phyloP scores from a whole-genome alignment of 2,888 invertebrate genomes.

The Crossocerus cetratus region DNA sequence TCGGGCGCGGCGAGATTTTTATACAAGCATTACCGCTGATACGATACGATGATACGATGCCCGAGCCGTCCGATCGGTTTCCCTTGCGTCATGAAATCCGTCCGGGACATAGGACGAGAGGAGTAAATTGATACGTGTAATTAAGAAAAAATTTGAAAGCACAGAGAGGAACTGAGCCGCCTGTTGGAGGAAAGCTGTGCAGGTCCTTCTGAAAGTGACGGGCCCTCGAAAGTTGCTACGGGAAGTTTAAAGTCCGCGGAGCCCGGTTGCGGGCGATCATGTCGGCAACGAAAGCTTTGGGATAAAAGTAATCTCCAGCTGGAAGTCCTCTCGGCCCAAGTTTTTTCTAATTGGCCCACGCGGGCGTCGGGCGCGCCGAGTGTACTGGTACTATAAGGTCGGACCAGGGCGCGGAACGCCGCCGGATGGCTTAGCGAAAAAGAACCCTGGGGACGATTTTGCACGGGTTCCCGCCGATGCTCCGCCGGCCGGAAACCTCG shows the following conservation, averaged over 20 bases:
- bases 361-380: slow-evolving; percentile 8
- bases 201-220: slow-evolving; percentile 5
- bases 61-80: neutral
- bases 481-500: slow-evolving; percentile 35
- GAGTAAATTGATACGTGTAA: too few species aligned
- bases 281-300: slow-evolving; percentile 45
- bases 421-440: slow-evolving; percentile 32
- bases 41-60: too few species aligned
- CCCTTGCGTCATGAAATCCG: neutral
- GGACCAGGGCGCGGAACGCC: slow-evolving; percentile 27
- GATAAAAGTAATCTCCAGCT: slow-evolving; percentile 60
- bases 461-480: slow-evolving; percentile 35
- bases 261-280: slow-evolving; percentile 45
- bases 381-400: slow-evolving; percentile 17
- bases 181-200: too few species aligned
- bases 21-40: too few species aligned
- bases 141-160: too few species aligned
- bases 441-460: slow-evolving; percentile 42
- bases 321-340: slow-evolving; percentile 38
- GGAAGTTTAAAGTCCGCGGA: slow-evolving; percentile 63
- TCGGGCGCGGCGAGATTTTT: too few species aligned
- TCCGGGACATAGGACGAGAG: too few species aligned
- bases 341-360: slow-evolving; percentile 60
- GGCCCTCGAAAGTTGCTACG: slow-evolving; percentile 23
- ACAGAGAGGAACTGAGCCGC: too few species aligned